A percentile compares a stretch with the other conserved stretches of the same genome.
Conservation (phyloP, 2,113 vertebrate genomes). For the Eublepharis macularius region DNA sequence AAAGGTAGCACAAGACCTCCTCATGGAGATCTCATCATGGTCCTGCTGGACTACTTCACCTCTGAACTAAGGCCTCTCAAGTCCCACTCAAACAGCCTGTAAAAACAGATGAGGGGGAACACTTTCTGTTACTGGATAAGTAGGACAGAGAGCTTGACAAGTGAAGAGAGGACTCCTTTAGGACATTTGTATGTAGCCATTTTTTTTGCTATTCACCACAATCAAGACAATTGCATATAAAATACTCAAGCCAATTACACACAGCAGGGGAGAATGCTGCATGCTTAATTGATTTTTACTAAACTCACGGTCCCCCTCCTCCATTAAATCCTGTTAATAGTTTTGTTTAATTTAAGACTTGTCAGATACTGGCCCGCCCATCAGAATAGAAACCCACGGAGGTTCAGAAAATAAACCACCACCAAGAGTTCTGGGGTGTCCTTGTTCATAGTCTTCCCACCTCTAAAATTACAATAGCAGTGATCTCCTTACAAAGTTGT, state of each 20-base stretch:
- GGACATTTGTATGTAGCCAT: conserved; percentile 19
- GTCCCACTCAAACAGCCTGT: background rate
- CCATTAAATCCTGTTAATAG: conserved; percentile 32
- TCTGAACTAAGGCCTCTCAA: background rate
- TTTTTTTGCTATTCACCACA: conserved; percentile 36
- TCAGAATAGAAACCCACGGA: background rate
- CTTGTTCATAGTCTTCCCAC: too few species aligned
- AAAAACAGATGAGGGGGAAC: background rate
- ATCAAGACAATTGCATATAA: conserved; percentile 3
- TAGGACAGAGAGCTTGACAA: conserved; percentile 7
- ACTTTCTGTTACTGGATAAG: conserved; percentile 15
- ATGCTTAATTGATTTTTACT: conserved; percentile 37
- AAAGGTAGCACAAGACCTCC: background rate
- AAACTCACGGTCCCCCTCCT: background rate
- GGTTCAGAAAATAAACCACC: background rate
- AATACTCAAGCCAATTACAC: conserved; percentile 24
- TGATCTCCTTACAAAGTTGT: too few species aligned
- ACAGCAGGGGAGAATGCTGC: conserved; percentile 31
- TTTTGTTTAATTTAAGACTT: background rate
- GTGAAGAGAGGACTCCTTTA: background rate
- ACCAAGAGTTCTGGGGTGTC: too few species aligned
- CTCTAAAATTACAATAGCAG: too few species aligned
- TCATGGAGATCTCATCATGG: background rate
- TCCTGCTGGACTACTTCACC: background rate
- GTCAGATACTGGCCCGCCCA: background rate